Evolutionary conservation across 2,797 vertebrate species (phyloP).

Genomic region (Loriculus beryllinus): DNA sequence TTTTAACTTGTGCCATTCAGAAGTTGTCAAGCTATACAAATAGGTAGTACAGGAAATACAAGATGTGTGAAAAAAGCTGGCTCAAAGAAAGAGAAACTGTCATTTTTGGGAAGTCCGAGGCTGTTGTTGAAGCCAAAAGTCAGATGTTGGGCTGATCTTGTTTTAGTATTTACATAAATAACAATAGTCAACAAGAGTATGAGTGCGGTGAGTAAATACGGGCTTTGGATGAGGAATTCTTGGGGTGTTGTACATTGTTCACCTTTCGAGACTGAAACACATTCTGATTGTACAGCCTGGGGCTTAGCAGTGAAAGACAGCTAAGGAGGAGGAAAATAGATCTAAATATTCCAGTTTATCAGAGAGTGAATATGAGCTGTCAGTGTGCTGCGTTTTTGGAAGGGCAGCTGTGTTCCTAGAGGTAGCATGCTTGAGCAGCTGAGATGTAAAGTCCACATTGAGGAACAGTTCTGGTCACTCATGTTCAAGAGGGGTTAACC

Average conservation of each 20-base stretch:
- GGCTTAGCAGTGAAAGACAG: background rate
- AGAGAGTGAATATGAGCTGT: background rate
- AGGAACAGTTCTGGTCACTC: background rate
- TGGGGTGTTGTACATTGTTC: background rate
- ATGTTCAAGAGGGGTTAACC: background rate
- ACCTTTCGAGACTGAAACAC: background rate
- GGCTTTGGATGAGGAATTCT: background rate
- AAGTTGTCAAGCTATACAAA: background rate
- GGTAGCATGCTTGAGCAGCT: background rate
- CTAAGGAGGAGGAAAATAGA: background rate
- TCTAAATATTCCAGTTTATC: rapidly evolving
- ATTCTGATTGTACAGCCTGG: background rate
- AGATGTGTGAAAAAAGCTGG: background rate
- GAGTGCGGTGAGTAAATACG: background rate
- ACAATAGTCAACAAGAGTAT: background rate
- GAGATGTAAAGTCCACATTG: rapidly evolving
- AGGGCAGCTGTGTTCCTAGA: background rate
- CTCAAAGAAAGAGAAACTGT: background rate
- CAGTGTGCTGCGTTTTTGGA: background rate
- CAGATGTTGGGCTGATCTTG: background rate
- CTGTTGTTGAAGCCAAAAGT: background rate
- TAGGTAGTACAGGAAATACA: background rate
- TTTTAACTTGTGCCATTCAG: background rate
- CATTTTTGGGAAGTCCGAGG: background rate
- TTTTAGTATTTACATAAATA: background rate